A percentile compares a stretch with the other conserved stretches of the same genome.
phyloP scores from a whole-genome alignment of 2,113 vertebrate genomes.

The Corythornis cristatus region DNA sequence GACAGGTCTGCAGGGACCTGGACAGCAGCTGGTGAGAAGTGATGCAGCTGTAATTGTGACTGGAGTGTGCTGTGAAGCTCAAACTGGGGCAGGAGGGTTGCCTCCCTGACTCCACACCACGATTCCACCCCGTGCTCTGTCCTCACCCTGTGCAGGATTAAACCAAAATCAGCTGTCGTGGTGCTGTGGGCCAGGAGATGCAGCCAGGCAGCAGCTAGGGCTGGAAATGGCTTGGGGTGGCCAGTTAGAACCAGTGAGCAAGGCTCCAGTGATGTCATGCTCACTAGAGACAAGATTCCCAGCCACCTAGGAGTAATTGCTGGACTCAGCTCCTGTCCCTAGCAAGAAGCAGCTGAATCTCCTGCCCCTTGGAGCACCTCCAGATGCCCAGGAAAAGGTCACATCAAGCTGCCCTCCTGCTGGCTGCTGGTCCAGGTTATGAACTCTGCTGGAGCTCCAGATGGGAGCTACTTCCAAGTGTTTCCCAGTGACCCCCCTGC shows the following conservation, averaged over 20 bases:
- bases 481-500: not conserved
- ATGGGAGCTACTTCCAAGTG: not conserved
- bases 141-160: not conserved
- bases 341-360: not conserved
- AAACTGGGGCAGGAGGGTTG: not conserved
- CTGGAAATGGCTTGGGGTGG: not conserved
- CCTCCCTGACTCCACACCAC: not conserved
- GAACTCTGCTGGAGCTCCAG: not conserved
- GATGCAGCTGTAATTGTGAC: not conserved
- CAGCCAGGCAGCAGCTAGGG: not conserved
- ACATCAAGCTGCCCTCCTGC: not conserved
- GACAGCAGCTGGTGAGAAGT: not conserved
- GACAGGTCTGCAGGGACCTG: not conserved
- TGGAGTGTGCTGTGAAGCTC: not conserved
- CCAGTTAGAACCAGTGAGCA: not conserved
- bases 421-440: not conserved
- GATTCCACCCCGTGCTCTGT: not conserved
- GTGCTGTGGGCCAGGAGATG: not conserved
- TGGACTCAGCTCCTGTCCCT: not conserved
- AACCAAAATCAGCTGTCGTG: not conserved
- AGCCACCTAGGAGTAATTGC: not conserved
- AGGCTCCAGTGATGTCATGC: not conserved
- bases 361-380: not conserved
- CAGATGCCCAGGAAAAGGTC: not conserved
- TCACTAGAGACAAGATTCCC: not conserved